Conservation (phyloP, 2,113 vertebrate species). For the Hippoglossus stenolepis region DNA sequence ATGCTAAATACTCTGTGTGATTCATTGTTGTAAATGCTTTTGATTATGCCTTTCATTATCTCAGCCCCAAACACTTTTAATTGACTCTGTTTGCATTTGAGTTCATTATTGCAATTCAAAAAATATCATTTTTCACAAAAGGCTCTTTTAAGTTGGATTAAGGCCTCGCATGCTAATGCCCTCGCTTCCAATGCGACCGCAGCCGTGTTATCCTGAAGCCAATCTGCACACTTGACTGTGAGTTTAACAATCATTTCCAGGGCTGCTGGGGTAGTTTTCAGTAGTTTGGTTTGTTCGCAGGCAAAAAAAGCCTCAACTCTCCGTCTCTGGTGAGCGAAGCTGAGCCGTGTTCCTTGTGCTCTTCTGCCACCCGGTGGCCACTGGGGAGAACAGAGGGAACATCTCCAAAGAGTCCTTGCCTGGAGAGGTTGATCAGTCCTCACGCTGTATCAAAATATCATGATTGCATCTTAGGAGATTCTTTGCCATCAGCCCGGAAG, state of each 20-base stretch:
- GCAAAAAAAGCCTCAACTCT: conserved; percentile 22
- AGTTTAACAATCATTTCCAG: conserved; percentile 54
- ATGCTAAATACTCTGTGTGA: background rate
- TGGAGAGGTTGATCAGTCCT: conserved; percentile 69
- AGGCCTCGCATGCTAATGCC: conserved; percentile 23
- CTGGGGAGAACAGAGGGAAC: conserved; percentile 44
- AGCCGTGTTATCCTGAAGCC: conserved; percentile 48
- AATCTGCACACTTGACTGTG: conserved; percentile 33
- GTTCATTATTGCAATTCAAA: conserved; percentile 46
- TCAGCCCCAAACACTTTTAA: conserved; percentile 13
- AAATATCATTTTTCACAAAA: conserved; percentile 22
- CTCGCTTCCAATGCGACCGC: conserved; percentile 30
- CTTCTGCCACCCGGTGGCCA: conserved; percentile 84
- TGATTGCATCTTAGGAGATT: conserved; percentile 76
- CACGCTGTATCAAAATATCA: conserved; percentile 75
- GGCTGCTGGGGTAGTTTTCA: conserved; percentile 39
- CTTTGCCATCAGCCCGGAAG: conserved; percentile 73
- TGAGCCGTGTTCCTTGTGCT: conserved; percentile 77
- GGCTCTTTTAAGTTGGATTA: conserved; percentile 22
- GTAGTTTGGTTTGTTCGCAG: conserved; percentile 25
- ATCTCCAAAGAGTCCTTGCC: conserved; percentile 52
- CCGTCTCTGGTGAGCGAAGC: conserved; percentile 39
- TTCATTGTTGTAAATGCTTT: conserved; percentile 20
- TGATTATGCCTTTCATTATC: conserved; percentile 17
- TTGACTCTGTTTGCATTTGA: conserved; percentile 20